A percentile compares a stretch with the other conserved stretches of the same genome.
Evolutionary conservation across 2,113 vertebrate genomes (phyloP).

Genomic region (Coturnix japonica): DNA sequence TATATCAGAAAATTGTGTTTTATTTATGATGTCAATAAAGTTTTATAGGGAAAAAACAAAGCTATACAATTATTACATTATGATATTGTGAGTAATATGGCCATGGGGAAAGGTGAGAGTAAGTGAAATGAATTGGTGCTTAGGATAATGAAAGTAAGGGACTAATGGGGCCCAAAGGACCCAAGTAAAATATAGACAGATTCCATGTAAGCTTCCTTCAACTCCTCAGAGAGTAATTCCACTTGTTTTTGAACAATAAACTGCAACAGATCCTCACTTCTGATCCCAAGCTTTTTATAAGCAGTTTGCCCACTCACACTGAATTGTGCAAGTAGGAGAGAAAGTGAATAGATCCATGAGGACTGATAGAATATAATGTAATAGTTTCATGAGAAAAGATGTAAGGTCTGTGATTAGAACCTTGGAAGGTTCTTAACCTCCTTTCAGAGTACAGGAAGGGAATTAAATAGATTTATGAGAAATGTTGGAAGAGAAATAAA

Average conservation of each 20-base stretch:
- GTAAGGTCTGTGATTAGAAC: not conserved
- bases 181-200: constrained; percentile 14
- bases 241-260: constrained; percentile 40
- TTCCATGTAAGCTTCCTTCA: not conserved
- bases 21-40: constrained; percentile 57
- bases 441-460: not conserved
- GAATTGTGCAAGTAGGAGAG: not conserved
- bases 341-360: not conserved
- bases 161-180: constrained; percentile 39
- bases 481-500: not conserved
- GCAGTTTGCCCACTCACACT: not conserved
- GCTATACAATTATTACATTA: constrained; percentile 25
- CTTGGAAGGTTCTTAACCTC: not conserved
- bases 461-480: constrained; percentile 30
- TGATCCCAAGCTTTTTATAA: constrained; percentile 35
- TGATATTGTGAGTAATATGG: constrained; percentile 16
- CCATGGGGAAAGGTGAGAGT: constrained; percentile 43
- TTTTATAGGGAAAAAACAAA: constrained; percentile 42
- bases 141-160: constrained; percentile 62
- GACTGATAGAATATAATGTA: constrained; percentile 13
- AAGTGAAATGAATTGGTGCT: constrained; percentile 67
- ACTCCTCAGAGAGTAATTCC: constrained; percentile 34
- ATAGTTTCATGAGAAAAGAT: not conserved
- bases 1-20: not conserved
- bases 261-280: constrained; percentile 5